Evolutionary conservation across 2,888 invertebrate genomes (phyloP).

Genomic region (Neoaliturus tenellus): DNA sequence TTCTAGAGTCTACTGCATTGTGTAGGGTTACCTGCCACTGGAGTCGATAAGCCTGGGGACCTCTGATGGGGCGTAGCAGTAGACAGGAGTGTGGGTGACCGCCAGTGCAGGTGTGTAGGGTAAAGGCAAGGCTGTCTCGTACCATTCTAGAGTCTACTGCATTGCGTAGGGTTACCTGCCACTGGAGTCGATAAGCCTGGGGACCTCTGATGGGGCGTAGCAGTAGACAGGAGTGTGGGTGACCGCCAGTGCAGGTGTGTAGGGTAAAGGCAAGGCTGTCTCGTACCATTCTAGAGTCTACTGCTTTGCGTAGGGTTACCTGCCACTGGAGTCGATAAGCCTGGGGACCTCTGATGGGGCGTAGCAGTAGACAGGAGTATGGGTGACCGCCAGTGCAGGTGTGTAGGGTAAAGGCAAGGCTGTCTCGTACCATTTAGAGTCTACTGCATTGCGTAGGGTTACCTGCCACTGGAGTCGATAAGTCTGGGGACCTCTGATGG

Average conservation of each 20-base stretch:
- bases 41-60: slow-evolving; percentile 71
- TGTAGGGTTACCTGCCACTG: slow-evolving; percentile 73
- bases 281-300: too few species aligned
- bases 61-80: slow-evolving; percentile 80
- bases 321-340: slow-evolving; percentile 72
- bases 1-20: too few species aligned
- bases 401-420: slow-evolving; percentile 83
- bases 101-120: slow-evolving; percentile 79
- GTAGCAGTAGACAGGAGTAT: slow-evolving; percentile 84
- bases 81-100: slow-evolving; percentile 82
- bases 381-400: slow-evolving; percentile 77
- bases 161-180: slow-evolving; percentile 73
- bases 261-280: slow-evolving; percentile 83
- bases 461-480: slow-evolving; percentile 73
- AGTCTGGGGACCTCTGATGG: slow-evolving; percentile 75
- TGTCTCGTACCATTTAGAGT: too few species aligned
- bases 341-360: slow-evolving; percentile 77
- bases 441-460: too few species aligned
- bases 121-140: slow-evolving; percentile 86
- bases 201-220: slow-evolving; percentile 79
- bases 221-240: slow-evolving; percentile 84
- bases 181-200: slow-evolving; percentile 70
- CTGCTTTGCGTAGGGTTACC: too few species aligned
- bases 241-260: slow-evolving; percentile 78
- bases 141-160: too few species aligned